phyloP scores from a whole-genome alignment of 2,888 invertebrate species.

The Drosophila limbata region DNA sequence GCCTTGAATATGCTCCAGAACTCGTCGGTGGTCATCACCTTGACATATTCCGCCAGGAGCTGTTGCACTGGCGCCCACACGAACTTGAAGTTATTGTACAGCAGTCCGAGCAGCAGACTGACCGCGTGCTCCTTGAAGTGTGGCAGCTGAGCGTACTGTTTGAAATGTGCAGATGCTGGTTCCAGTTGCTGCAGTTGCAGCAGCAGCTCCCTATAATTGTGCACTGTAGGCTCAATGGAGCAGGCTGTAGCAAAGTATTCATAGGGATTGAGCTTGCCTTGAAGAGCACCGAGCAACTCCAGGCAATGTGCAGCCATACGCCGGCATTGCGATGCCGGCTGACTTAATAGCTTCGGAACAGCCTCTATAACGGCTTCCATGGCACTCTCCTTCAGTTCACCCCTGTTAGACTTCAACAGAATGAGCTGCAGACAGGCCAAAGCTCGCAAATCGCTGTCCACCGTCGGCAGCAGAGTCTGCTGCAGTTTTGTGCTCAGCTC shows the following conservation, averaged over 20 bases:
- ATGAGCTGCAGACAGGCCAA: constrained; percentile 82
- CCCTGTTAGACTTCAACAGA: constrained; percentile 85
- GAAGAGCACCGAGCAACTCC: constrained; percentile 87
- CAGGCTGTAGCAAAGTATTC: constrained; percentile 90
- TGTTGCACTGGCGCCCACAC: constrained; percentile 94
- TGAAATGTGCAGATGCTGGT: constrained; percentile 87
- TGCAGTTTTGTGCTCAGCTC: constrained; percentile 30
- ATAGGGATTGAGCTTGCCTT: constrained; percentile 86
- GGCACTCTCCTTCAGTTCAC: constrained; percentile 62
- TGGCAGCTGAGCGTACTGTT: constrained; percentile 86
- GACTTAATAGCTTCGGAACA: constrained; percentile 88
- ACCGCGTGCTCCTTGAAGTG: constrained; percentile 89
- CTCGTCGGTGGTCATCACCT: constrained; percentile 86
- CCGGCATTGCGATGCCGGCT: constrained; percentile 90
- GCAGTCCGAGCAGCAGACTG: constrained; percentile 91
- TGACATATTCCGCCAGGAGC: constrained; percentile 91
- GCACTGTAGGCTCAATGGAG: constrained; percentile 89
- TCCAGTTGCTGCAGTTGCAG: constrained; percentile 90
- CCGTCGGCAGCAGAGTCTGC: constrained; percentile 47
- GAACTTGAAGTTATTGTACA: constrained; percentile 94
- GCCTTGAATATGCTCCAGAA: constrained; percentile 91
- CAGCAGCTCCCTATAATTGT: constrained; percentile 92
- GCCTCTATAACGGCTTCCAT: constrained; percentile 78
- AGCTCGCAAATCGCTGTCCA: constrained; percentile 79
- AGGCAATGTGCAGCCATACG: constrained; percentile 91